Evolutionary conservation across 2,113 vertebrate genomes (phyloP).

Genomic region (Nesogale talazaci): DNA sequence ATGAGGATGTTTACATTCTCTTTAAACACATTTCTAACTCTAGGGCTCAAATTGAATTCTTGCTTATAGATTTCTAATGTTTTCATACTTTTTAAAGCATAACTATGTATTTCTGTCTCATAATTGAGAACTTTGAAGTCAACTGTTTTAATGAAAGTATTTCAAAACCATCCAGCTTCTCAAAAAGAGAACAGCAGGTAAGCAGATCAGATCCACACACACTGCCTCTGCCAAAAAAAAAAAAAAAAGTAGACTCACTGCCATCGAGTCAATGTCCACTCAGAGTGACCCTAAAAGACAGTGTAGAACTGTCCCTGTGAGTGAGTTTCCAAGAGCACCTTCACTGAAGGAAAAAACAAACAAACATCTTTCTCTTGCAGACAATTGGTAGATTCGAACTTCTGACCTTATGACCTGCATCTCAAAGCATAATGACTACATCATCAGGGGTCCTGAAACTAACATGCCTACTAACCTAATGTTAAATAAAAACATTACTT

Average conservation of each 20-base stretch:
- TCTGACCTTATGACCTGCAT: too few relatives aligned
- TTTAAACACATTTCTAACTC: slow-evolving; percentile 58
- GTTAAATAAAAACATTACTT: slow-evolving; percentile 32
- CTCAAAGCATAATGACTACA: too few relatives aligned
- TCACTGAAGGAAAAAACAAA: too few relatives aligned
- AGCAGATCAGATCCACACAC: slow-evolving; percentile 36
- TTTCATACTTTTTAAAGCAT: slow-evolving; percentile 60
- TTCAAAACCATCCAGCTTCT: background rate
- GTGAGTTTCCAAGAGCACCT: too few relatives aligned
- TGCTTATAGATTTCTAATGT: slow-evolving; percentile 59
- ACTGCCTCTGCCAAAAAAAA: background rate
- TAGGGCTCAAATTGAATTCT: slow-evolving; percentile 57
- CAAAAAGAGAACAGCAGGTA: slow-evolving; percentile 23
- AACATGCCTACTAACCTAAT: background rate
- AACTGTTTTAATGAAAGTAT: slow-evolving; percentile 28
- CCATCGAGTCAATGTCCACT: too few relatives aligned
- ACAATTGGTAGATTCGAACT: too few relatives aligned
- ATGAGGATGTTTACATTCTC: slow-evolving; percentile 11
- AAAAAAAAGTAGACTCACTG: too few relatives aligned
- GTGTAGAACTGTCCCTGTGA: too few relatives aligned
- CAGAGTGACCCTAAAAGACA: too few relatives aligned
- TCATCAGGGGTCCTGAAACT: too few relatives aligned
- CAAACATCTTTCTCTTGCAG: too few relatives aligned
- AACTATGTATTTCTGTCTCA: slow-evolving; percentile 47
- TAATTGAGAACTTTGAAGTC: slow-evolving; percentile 17